Evolutionary conservation across 2,113 vertebrate genomes (phyloP).

Genomic region (Pomatostomus ruficeps): DNA sequence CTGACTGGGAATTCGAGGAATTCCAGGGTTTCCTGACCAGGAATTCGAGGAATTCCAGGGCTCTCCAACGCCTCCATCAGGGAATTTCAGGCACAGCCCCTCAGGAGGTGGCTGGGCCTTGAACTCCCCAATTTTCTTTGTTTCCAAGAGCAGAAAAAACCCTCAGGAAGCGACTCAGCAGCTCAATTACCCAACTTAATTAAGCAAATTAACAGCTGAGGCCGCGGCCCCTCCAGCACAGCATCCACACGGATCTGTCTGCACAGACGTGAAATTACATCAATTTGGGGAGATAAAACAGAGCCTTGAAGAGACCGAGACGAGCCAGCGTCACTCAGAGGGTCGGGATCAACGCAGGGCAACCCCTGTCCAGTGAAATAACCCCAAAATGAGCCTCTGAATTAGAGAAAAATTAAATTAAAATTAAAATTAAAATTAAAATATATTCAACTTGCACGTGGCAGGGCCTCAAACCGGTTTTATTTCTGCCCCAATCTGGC

Average conservation of each 20-base stretch:
- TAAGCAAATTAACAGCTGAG: background rate
- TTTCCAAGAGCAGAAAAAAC: background rate
- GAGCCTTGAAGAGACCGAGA: background rate
- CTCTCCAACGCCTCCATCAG: background rate
- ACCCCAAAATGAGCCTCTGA: background rate
- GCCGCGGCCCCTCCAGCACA: background rate
- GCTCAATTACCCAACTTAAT: background rate
- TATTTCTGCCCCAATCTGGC: background rate
- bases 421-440: too few species aligned
- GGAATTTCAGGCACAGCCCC: background rate
- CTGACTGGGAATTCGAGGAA: background rate
- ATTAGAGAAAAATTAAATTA: background rate
- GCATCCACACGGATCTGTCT: background rate
- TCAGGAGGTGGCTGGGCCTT: background rate
- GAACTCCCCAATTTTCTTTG: background rate
- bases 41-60: background rate
- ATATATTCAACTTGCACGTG: background rate
- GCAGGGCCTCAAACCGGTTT: background rate
- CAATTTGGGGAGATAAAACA: background rate
- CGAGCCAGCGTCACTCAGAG: rapidly evolving
- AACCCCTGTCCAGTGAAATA: background rate
- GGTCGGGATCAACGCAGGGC: too few species aligned
- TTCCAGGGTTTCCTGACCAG: background rate
- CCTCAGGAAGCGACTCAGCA: background rate
- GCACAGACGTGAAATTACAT: rapidly evolving